phyloP scores from a whole-genome alignment of 2,888 invertebrate genomes.

The Agonum fuliginosum region DNA sequence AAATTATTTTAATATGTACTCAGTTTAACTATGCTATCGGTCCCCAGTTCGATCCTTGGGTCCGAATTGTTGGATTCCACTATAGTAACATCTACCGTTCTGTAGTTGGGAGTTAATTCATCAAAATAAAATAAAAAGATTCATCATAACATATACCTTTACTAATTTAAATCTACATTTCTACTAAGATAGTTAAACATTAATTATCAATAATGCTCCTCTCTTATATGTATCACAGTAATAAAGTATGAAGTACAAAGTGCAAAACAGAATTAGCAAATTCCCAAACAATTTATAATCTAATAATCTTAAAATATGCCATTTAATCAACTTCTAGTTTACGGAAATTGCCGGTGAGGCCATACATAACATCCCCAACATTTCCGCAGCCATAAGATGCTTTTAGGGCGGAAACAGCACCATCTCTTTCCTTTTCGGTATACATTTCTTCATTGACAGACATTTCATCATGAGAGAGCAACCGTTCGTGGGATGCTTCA shows the following conservation, averaged over 20 bases:
- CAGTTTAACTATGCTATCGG: too few species aligned
- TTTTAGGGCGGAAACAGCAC: conserved; percentile 83
- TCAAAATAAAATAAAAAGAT: too few species aligned
- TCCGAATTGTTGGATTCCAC: too few species aligned
- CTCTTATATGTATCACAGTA: conserved; percentile 27
- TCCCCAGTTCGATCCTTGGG: too few species aligned
- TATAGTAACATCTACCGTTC: too few species aligned
- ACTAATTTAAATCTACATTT: background rate
- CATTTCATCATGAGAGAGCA: conserved; percentile 83
- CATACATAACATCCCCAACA: conserved; percentile 80
- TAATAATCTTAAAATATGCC: conserved; percentile 42
- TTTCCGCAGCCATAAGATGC: conserved; percentile 77
- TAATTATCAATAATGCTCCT: background rate
- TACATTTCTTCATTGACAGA: conserved; percentile 81
- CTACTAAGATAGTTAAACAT: background rate
- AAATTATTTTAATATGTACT: too few species aligned
- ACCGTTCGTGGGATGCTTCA: conserved; percentile 75
- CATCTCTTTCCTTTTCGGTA: conserved; percentile 82
- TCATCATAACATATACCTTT: conserved; percentile 2
- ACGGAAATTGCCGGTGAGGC: conserved; percentile 85
- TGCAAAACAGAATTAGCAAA: conserved; percentile 4
- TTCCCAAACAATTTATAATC: background rate
- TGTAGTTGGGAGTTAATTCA: too few species aligned
- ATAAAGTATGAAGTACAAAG: background rate
- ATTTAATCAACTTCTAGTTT: conserved; percentile 85